Conservation (phyloP, 2,113 vertebrate species). For the Diadophis punctatus region DNA sequence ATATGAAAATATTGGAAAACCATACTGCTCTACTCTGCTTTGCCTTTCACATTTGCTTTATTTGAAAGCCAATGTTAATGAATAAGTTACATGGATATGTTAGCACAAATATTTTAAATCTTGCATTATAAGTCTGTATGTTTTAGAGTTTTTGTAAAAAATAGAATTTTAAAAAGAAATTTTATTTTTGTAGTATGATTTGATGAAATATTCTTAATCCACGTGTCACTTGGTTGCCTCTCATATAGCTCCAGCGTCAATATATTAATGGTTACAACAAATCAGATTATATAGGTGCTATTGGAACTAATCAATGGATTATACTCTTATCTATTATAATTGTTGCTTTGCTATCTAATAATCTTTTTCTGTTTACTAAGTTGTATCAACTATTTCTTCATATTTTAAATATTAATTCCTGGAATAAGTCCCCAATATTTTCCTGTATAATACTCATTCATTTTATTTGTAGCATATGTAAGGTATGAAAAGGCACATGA, state of each 20-base stretch:
- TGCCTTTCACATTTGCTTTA: constrained; percentile 37
- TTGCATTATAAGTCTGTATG: constrained; percentile 56
- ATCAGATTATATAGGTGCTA: not conserved
- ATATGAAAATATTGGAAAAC: constrained; percentile 47
- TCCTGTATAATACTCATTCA: not conserved
- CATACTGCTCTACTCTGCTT: constrained; percentile 28
- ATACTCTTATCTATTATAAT: constrained; percentile 29
- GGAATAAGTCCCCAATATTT: constrained; percentile 13
- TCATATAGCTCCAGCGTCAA: constrained; percentile 9
- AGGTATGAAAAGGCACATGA: not conserved
- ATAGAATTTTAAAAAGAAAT: constrained; percentile 49
- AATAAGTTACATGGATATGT: constrained; percentile 48
- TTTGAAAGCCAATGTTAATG: constrained; percentile 50
- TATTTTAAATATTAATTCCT: constrained; percentile 14
- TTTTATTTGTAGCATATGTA: not conserved
- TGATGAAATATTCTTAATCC: constrained; percentile 42
- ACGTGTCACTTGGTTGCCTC: constrained; percentile 28
- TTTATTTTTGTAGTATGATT: constrained; percentile 66
- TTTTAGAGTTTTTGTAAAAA: constrained; percentile 51
- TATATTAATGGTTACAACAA: constrained; percentile 5
- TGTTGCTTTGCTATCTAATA: not conserved
- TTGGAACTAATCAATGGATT: constrained; percentile 17
- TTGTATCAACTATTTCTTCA: not conserved
- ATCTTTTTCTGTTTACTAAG: not conserved
- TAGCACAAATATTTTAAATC: constrained; percentile 60